A percentile compares a stretch with the other conserved stretches of the same genome.
Conservation (phyloP, 2,888 invertebrate genomes). For the Drosophila nr. medialis region DNA sequence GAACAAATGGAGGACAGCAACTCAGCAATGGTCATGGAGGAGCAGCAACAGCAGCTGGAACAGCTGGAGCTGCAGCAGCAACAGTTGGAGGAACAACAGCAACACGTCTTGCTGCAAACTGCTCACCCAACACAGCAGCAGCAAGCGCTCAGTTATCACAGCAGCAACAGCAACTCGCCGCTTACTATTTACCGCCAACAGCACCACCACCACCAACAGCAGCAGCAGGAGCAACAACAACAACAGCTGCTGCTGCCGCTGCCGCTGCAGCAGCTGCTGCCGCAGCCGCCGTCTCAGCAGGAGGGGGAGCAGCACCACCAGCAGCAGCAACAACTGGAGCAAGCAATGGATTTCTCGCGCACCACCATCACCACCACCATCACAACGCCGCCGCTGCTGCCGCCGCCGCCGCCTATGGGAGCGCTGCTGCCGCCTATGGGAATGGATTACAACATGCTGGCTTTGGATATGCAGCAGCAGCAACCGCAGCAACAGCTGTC, state of each 20-base stretch:
- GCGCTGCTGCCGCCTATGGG: slow-evolving; percentile 80
- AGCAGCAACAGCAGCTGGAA: slow-evolving; percentile 56
- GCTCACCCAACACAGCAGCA: slow-evolving; percentile 59
- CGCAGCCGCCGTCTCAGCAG: slow-evolving; percentile 70
- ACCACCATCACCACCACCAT: slow-evolving; percentile 53
- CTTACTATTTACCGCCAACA: slow-evolving; percentile 55
- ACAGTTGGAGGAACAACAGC: slow-evolving; percentile 35
- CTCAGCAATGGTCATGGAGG: slow-evolving; percentile 85
- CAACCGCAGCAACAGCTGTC: slow-evolving; percentile 73
- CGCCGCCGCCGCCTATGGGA: slow-evolving; percentile 80
- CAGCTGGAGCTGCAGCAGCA: slow-evolving; percentile 25
- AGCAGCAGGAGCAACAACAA: slow-evolving; percentile 47
- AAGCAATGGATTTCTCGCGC: slow-evolving; percentile 80
- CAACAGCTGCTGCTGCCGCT: slow-evolving; percentile 24
- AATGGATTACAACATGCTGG: slow-evolving; percentile 84
- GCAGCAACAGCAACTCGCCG: slow-evolving; percentile 62
- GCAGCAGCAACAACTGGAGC: slow-evolving; percentile 70
- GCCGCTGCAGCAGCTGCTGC: slow-evolving; percentile 41
- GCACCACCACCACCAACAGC: slow-evolving; percentile 36
- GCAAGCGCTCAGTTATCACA: slow-evolving; percentile 48
- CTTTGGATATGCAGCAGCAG: slow-evolving; percentile 83
- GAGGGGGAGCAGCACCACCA: slow-evolving; percentile 60
- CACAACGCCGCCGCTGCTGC: slow-evolving; percentile 70
- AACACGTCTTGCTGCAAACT: slow-evolving; percentile 51
- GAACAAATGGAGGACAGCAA: slow-evolving; percentile 81